Percentiles rank a stretch among this genome's conserved stretches.
These are phyloP conservation scores for Plagodis pulveraria DNA, from an alignment of 2,888 invertebrate species.

Conservation along the genomic window DNA sequence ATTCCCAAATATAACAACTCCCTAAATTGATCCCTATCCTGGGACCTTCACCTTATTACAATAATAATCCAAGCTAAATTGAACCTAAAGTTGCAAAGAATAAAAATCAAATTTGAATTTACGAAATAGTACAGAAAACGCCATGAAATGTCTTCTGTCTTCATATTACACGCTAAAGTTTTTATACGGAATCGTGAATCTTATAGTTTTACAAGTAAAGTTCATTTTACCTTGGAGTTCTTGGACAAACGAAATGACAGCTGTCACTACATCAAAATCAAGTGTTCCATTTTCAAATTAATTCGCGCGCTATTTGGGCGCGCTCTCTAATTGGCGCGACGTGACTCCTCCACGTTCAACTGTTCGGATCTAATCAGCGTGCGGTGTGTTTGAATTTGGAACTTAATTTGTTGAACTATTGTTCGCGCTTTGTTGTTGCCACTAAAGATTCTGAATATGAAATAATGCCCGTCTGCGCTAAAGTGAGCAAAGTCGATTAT, in stretches of 20 bases:
- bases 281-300: constrained; percentile 83
- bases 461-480: too few species aligned
- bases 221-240: constrained; percentile 31
- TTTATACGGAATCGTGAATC: constrained; percentile 7
- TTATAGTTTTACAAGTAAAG: constrained; percentile 26
- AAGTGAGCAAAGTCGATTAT: too few species aligned
- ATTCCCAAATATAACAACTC: constrained; percentile 14
- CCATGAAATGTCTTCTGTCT: constrained; percentile 41
- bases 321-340: constrained; percentile 83
- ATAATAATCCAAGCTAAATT: constrained; percentile 6
- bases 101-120: constrained; percentile 41
- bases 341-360: constrained; percentile 62
- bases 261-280: constrained; percentile 82
- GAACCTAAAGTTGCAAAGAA: constrained; percentile 32
- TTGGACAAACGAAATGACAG: constrained; percentile 60
- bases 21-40: constrained; percentile 12
- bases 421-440: constrained; percentile 47
- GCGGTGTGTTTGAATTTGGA: constrained; percentile 76
- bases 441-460: neutral
- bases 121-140: neutral
- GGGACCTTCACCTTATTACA: constrained; percentile 16
- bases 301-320: constrained; percentile 50
- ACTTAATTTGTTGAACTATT: constrained; percentile 70
- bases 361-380: constrained; percentile 66
- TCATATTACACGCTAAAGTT: constrained; percentile 36